Evolutionary conservation across 2,797 vertebrate genomes (phyloP).

Genomic region (Lateolabrax maculatus): DNA sequence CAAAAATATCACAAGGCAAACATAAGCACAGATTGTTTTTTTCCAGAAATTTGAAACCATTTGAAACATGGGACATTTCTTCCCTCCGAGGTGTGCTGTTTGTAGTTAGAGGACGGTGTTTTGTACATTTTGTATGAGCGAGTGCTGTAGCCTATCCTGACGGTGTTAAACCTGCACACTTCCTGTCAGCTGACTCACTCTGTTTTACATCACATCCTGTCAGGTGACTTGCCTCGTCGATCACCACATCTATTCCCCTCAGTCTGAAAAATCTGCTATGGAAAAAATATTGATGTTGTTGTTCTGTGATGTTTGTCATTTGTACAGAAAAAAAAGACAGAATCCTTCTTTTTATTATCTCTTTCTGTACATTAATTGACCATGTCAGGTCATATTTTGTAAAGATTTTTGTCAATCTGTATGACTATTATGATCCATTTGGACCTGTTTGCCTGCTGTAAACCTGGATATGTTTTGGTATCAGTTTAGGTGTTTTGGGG

Average conservation of each 20-base stretch:
- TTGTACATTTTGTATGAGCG: constrained; percentile 99
- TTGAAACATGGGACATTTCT: constrained; percentile 64
- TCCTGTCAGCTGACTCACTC: constrained; percentile 88
- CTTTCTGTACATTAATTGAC: constrained; percentile 86
- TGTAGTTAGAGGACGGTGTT: constrained; percentile 97
- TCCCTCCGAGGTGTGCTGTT: constrained; percentile 84
- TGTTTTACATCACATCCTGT: constrained; percentile 83
- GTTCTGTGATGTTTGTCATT: constrained; percentile 98
- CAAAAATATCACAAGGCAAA: constrained; percentile 59
- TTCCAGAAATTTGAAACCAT: constrained; percentile 64
- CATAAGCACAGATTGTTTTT: constrained; percentile 74
- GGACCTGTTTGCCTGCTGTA: constrained; percentile 86
- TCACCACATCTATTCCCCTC: constrained; percentile 59
- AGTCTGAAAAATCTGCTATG: constrained; percentile 79
- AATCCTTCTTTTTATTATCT: constrained; percentile 88
- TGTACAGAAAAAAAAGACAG: constrained; percentile 89
- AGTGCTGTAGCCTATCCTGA: constrained; percentile 95
- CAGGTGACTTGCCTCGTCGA: constrained; percentile 72
- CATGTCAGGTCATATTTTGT: constrained; percentile 85
- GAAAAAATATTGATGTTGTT: constrained; percentile 88
- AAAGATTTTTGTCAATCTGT: constrained; percentile 88
- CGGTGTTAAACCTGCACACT: constrained; percentile 91
- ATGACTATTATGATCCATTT: constrained; percentile 83
- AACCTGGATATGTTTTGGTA: constrained; percentile 88
- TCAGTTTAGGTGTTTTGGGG: constrained; percentile 81